These are phyloP conservation scores for Cotesia vestalis DNA, from an alignment of 1,140 invertebrate genomes.

Conservation along the genomic window DNA sequence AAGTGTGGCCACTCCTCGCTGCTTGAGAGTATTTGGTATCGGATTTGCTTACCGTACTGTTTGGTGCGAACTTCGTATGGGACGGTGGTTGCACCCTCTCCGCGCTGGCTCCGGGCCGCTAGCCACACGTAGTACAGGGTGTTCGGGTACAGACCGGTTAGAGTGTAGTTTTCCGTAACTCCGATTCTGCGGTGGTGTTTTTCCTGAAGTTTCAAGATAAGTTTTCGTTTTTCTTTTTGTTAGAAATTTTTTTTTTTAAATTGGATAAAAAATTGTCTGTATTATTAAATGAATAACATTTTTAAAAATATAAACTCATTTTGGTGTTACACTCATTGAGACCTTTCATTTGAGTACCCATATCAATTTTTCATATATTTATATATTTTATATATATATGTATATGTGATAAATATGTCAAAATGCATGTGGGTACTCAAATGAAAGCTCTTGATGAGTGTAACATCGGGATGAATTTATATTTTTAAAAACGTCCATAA, in stretches of 20 bases:
- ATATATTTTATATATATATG: no score
- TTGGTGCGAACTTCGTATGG: conserved; percentile 93
- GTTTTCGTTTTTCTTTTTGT: neutral
- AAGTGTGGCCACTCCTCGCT: conserved; percentile 60
- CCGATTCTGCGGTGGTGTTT: conserved; percentile 77
- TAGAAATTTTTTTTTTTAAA: conserved; percentile 8
- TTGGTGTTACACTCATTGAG: no score
- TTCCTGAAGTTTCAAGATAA: conserved; percentile 60
- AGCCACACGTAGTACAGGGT: conserved; percentile 96
- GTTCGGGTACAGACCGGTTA: conserved; percentile 91
- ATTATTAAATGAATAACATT: no score
- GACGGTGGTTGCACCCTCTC: conserved; percentile 94
- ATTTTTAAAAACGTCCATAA: no score
- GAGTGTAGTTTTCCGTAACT: conserved; percentile 83
- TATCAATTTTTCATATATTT: no score
- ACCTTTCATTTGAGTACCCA: no score
- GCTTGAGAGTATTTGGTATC: conserved; percentile 50
- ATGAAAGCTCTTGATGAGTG: no score
- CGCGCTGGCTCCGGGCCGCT: conserved; percentile 88
- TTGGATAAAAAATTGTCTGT: no score
- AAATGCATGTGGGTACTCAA: no score
- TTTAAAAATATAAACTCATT: no score
- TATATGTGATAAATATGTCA: no score
- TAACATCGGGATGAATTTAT: no score
- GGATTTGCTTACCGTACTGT: conserved; percentile 89